phyloP scores from a whole-genome alignment of 2,888 invertebrate genomes.

The Aquatica leii region DNA sequence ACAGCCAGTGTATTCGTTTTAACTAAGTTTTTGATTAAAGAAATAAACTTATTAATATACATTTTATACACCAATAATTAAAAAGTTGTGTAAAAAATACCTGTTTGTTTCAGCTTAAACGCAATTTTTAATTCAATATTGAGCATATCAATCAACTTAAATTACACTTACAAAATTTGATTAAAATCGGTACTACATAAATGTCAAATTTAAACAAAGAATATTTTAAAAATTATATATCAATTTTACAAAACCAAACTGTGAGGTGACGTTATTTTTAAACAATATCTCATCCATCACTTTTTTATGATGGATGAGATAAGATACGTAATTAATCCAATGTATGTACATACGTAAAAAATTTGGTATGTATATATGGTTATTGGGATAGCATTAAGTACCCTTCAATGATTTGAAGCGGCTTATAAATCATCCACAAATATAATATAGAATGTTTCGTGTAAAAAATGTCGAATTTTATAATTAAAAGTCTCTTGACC shows the following conservation, averaged over 20 bases:
- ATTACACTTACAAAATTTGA: constrained; percentile 29
- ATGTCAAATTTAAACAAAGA: constrained; percentile 31
- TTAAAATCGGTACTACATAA: constrained; percentile 24
- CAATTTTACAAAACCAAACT: constrained; percentile 28
- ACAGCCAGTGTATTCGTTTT: not conserved
- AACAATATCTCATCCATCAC: constrained; percentile 11
- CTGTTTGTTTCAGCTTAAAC: no score
- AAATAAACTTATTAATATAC: constrained; percentile 14
- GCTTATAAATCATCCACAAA: constrained; percentile 16
- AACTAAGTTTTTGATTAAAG: no score
- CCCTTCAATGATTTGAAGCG: not conserved
- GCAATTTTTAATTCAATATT: constrained; percentile 27
- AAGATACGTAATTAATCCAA: constrained; percentile 17
- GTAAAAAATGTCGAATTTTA: constrained; percentile 13
- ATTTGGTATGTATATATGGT: not conserved
- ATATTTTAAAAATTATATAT: not conserved
- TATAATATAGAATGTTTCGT: not conserved
- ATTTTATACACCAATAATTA: constrained; percentile 15
- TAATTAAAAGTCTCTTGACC: constrained; percentile 32
- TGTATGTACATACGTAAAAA: not conserved
- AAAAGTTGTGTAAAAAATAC: constrained; percentile 17
- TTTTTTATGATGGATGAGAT: constrained; percentile 12
- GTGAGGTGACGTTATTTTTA: constrained; percentile 12
- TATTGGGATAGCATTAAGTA: not conserved
- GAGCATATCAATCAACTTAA: constrained; percentile 35